phyloP scores from a whole-genome alignment of 2,888 invertebrate species.

The Octonoba sinensis region DNA sequence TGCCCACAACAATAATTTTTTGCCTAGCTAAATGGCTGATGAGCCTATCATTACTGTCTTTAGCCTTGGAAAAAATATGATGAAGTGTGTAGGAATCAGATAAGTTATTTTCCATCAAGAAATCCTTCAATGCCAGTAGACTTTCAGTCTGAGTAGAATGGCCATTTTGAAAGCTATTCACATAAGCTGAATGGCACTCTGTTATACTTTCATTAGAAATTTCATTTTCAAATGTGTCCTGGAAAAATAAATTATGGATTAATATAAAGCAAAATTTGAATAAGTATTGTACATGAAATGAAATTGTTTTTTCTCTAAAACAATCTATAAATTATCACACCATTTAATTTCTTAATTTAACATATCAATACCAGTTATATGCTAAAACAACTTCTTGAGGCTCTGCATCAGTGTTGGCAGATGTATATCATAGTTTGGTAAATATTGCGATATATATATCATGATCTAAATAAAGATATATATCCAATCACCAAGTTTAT shows the following conservation, averaged over 20 bases:
- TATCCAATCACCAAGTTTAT: too few species aligned
- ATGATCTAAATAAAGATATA: too few species aligned
- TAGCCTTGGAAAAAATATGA: background rate
- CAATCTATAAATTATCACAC: too few species aligned
- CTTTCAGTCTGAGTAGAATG: background rate
- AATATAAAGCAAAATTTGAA: too few species aligned
- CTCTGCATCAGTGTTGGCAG: too few species aligned
- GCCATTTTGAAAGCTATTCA: background rate
- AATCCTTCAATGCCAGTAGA: conserved; percentile 12
- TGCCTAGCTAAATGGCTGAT: conserved; percentile 5
- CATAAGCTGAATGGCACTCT: conserved; percentile 17
- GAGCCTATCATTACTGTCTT: conserved; percentile 9
- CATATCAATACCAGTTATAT: too few species aligned
- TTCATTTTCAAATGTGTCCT: background rate
- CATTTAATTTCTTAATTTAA: too few species aligned
- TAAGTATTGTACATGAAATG: too few species aligned
- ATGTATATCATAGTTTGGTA: too few species aligned
- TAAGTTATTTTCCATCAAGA: conserved; percentile 31
- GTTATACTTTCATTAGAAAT: conserved; percentile 17
- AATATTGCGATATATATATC: too few species aligned
- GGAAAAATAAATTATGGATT: background rate
- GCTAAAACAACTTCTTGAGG: too few species aligned
- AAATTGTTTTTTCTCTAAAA: too few species aligned
- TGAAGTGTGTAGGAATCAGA: conserved; percentile 18
- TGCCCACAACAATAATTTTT: conserved; percentile 30